These are phyloP conservation scores for Lymantria monacha DNA, from an alignment of 2,888 invertebrate species.

Conservation along the genomic window DNA sequence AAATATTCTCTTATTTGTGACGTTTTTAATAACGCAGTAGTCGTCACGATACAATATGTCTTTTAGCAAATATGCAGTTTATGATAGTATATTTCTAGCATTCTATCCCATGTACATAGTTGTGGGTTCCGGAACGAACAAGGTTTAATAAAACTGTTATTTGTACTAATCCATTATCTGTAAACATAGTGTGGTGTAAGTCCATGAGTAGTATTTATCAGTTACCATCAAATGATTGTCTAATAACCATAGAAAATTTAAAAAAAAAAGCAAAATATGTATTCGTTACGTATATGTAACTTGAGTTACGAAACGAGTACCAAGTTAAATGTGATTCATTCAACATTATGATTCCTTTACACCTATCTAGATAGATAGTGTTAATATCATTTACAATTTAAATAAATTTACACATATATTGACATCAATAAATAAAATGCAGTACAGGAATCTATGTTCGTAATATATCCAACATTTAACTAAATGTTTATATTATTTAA, in stretches of 20 bases:
- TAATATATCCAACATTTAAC: constrained; percentile 22
- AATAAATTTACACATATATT: constrained; percentile 42
- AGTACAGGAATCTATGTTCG: constrained; percentile 46
- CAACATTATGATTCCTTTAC: constrained; percentile 29
- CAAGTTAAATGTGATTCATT: constrained; percentile 36
- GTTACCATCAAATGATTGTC: not conserved
- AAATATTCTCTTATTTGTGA: too few species aligned
- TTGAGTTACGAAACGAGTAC: not conserved
- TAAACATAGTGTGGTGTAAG: too few species aligned
- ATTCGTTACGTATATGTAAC: not conserved
- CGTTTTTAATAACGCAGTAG: too few species aligned
- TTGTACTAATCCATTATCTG: too few species aligned
- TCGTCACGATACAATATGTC: too few species aligned
- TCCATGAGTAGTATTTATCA: too few species aligned
- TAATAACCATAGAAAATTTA: not conserved
- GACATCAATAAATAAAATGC: constrained; percentile 56
- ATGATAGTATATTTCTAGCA: too few species aligned
- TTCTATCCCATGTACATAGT: too few species aligned
- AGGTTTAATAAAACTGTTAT: too few species aligned
- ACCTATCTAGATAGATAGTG: constrained; percentile 28
- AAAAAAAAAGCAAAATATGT: not conserved
- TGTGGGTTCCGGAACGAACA: too few species aligned
- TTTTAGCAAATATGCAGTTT: too few species aligned
- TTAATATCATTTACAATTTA: constrained; percentile 7
- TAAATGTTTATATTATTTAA: constrained; percentile 23